Percentiles rank a stretch among this genome's conserved stretches.
Evolutionary conservation across 2,113 vertebrate species (phyloP).

Genomic region (Corydoras maculifer): DNA sequence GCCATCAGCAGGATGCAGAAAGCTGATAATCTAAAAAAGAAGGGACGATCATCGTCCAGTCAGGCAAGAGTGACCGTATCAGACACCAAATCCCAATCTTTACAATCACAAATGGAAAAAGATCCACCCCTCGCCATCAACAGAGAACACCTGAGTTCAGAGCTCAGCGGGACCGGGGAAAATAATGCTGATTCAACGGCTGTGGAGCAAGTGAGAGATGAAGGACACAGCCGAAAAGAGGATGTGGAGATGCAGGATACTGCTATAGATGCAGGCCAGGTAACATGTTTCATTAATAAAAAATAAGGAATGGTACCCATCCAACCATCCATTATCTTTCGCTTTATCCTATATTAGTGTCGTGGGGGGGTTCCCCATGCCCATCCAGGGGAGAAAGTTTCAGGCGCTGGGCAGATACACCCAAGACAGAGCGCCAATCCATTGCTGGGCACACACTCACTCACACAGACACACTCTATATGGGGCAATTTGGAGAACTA

Average conservation of each 20-base stretch:
- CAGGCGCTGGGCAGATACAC: too few species aligned
- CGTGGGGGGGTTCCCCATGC: too few species aligned
- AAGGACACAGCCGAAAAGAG: background rate
- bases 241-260: background rate
- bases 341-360: too few species aligned
- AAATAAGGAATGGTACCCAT: too few species aligned
- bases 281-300: background rate
- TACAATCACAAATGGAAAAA: background rate
- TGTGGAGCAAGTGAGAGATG: background rate
- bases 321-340: too few species aligned
- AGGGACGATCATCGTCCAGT: conserved; percentile 35
- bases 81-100: conserved; percentile 12
- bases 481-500: too few species aligned
- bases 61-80: conserved; percentile 33
- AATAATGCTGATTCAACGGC: background rate
- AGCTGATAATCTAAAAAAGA: conserved; percentile 12
- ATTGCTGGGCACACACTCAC: too few species aligned
- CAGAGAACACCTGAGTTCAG: background rate
- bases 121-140: background rate
- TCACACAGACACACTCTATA: too few species aligned
- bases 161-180: background rate
- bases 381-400: too few species aligned
- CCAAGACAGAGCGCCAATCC: too few species aligned
- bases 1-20: conserved; percentile 38
- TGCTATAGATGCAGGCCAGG: background rate